Evolutionary conservation across 2,113 vertebrate genomes (phyloP).

Genomic region (Grammomys dolichurus): DNA sequence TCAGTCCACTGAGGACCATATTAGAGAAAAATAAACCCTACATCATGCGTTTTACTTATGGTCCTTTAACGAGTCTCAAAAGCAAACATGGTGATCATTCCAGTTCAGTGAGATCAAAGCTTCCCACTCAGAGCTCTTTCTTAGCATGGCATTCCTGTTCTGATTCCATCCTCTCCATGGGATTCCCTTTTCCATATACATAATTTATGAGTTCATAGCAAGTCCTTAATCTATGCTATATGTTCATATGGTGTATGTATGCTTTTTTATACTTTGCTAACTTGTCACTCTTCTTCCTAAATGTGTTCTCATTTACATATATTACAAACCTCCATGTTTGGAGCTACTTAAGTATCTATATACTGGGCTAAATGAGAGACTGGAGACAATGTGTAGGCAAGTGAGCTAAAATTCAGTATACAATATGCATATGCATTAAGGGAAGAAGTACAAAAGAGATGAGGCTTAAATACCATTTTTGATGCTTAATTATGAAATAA

Average conservation of each 20-base stretch:
- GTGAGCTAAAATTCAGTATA: background rate
- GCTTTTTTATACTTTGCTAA: background rate
- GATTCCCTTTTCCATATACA: background rate
- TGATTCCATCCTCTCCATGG: background rate
- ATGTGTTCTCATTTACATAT: background rate
- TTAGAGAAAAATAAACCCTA: background rate
- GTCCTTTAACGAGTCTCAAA: background rate
- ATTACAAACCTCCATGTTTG: background rate
- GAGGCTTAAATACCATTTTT: background rate
- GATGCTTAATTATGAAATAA: constrained; percentile 17
- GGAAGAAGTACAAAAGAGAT: background rate
- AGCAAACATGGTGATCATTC: background rate
- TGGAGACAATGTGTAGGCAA: background rate
- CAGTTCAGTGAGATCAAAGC: background rate
- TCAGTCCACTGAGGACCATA: background rate
- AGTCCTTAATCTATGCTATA: background rate
- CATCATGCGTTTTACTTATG: background rate
- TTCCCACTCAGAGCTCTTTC: background rate
- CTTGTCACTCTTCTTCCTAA: constrained; percentile 6
- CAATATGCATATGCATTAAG: background rate
- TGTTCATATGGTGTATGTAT: background rate
- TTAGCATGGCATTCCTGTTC: background rate
- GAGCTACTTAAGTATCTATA: background rate
- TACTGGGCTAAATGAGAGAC: background rate
- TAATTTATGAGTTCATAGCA: background rate